phyloP scores from a whole-genome alignment of 1,140 invertebrate genomes.

The Argopecten irradians region DNA sequence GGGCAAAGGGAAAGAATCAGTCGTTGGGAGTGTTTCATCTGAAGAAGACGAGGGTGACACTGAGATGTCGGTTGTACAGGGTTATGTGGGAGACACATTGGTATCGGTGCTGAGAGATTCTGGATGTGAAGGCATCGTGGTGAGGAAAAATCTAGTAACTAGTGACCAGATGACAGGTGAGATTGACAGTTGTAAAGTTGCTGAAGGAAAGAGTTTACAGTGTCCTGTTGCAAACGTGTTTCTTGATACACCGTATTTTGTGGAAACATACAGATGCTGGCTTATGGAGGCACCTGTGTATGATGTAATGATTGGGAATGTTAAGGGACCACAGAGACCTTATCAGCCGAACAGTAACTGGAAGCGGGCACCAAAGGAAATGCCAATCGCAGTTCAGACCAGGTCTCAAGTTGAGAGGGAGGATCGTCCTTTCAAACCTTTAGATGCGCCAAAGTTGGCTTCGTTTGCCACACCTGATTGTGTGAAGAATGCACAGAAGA shows the following conservation, averaged over 20 bases:
- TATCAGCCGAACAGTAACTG: not conserved
- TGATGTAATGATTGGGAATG: constrained; percentile 42
- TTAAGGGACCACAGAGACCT: not conserved
- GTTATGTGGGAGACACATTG: constrained; percentile 2
- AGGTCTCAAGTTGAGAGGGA: not conserved
- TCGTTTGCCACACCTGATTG: not conserved
- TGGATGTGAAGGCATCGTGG: constrained; percentile 29
- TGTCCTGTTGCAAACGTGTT: constrained; percentile 27
- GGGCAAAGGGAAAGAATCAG: not conserved
- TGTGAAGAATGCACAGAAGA: not conserved
- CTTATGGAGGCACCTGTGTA: constrained; percentile 28
- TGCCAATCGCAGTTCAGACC: not conserved
- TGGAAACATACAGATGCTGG: not conserved
- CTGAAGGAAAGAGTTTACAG: not conserved
- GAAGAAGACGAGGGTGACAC: constrained; percentile 13
- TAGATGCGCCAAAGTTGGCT: not conserved
- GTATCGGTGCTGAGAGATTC: constrained; percentile 33
- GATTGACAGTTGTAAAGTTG: not conserved
- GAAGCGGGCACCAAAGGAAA: not conserved
- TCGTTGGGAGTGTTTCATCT: constrained; percentile 10
- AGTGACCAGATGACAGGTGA: not conserved
- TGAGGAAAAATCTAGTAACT: not conserved
- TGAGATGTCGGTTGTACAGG: constrained; percentile 21
- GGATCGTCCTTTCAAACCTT: not conserved
- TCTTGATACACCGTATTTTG: constrained; percentile 32